Evolutionary conservation across 2,113 vertebrate genomes (phyloP).

Genomic region (Scomber colias): DNA sequence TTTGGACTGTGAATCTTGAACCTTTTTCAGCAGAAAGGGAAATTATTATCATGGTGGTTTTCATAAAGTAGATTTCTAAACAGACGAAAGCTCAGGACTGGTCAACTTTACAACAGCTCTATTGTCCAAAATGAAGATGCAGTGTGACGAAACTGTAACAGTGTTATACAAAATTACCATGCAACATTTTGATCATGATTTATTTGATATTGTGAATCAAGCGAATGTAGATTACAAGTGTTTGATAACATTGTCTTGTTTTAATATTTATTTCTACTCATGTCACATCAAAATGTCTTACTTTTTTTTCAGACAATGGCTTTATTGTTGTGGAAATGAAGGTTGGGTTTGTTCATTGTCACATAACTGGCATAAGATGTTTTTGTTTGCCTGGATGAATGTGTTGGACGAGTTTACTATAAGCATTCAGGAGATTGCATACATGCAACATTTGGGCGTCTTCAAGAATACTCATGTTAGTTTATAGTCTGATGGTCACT

Average conservation of each 20-base stretch:
- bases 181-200: background rate
- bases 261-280: background rate
- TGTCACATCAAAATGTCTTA: background rate
- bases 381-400: background rate
- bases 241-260: background rate
- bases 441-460: too few relatives aligned
- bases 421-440: too few relatives aligned
- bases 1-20: background rate
- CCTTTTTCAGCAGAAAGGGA: background rate
- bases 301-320: slow-evolving; percentile 11
- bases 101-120: slow-evolving; percentile 20
- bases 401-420: too few relatives aligned
- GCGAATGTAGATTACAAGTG: background rate
- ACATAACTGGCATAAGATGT: rapidly evolving
- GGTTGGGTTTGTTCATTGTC: slow-evolving; percentile 19
- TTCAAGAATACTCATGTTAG: too few relatives aligned
- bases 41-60: background rate
- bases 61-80: background rate
- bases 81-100: background rate
- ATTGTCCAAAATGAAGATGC: slow-evolving; percentile 31
- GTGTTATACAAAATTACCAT: background rate
- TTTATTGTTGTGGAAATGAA: slow-evolving; percentile 12
- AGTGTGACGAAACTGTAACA: background rate
- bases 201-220: background rate
- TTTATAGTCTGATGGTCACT: background rate